A percentile compares a stretch with the other conserved stretches of the same genome.
These are phyloP conservation scores for Buceros bicornis DNA, from an alignment of 2,797 vertebrate species.

Conservation along the genomic window DNA sequence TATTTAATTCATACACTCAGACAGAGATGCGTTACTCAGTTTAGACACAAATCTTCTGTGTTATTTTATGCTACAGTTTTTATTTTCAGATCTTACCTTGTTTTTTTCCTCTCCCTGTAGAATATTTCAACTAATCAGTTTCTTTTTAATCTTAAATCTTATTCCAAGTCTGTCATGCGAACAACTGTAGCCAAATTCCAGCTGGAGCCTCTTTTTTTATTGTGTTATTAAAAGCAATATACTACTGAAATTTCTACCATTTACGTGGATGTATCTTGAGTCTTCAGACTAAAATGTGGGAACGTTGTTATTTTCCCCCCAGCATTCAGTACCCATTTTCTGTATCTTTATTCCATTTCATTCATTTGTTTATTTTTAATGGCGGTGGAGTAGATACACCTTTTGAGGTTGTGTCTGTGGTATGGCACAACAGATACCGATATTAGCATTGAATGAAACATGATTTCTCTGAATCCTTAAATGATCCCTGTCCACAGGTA, in stretches of 20 bases:
- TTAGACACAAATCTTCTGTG: not conserved
- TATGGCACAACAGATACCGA: not conserved
- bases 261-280: not conserved
- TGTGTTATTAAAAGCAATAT: not conserved
- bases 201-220: not conserved
- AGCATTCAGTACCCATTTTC: not conserved
- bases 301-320: not conserved
- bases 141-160: not conserved
- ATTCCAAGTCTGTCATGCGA: not conserved
- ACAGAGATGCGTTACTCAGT: not conserved
- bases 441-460: not conserved
- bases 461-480: not conserved
- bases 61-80: not conserved
- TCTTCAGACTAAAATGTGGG: not conserved
- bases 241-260: not conserved
- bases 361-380: not conserved
- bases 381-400: not conserved
- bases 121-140: not conserved
- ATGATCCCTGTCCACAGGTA: not conserved
- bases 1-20: not conserved
- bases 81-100: not conserved
- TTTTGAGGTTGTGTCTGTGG: not conserved
- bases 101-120: not conserved
- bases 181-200: not conserved
- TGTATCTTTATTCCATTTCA: not conserved